Conservation (phyloP, 1,140 invertebrate genomes). For the Hyposmocoma kahamanoa region DNA sequence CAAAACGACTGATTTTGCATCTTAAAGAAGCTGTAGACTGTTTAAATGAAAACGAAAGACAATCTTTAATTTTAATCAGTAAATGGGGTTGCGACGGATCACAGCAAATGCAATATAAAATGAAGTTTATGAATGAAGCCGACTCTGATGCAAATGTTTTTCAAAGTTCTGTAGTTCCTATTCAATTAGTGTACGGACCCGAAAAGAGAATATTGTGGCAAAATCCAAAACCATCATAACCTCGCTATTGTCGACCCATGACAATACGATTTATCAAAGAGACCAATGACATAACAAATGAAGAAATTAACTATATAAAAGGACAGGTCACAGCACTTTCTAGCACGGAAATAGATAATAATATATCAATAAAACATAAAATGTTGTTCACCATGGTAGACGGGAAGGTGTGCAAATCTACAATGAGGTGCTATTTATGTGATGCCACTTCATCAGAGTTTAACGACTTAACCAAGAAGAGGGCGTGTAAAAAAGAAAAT, state of each 20-base stretch:
- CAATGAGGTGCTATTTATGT: conserved; percentile 47
- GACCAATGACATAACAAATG: conserved; percentile 23
- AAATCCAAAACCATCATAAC: conserved; percentile 35
- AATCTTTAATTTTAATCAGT: conserved; percentile 22
- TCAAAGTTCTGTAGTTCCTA: conserved; percentile 35
- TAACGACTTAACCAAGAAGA: conserved; percentile 31
- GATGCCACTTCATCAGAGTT: conserved; percentile 36
- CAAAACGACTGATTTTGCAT: conserved; percentile 24
- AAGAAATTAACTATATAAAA: conserved; percentile 23
- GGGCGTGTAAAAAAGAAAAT: conserved; percentile 17
- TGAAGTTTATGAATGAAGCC: conserved; percentile 31
- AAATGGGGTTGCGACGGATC: conserved; percentile 42
- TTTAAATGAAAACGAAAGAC: conserved; percentile 20
- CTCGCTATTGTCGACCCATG: conserved; percentile 36
- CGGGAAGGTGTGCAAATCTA: conserved; percentile 47
- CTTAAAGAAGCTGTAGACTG: conserved; percentile 25
- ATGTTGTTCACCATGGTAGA: conserved; percentile 51
- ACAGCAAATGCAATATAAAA: conserved; percentile 34
- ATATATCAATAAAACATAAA: conserved; percentile 20
- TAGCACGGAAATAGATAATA: conserved; percentile 9
- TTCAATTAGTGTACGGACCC: conserved; percentile 27
- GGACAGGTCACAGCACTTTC: conserved; percentile 12
- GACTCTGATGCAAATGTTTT: conserved; percentile 32
- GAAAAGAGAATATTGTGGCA: conserved; percentile 32
- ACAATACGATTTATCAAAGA: conserved; percentile 34